Evolutionary conservation across 2,113 vertebrate genomes (phyloP), one percentile per base, ranked within the genome.

Genomic region (Sebastes schlegelii): DNA sequence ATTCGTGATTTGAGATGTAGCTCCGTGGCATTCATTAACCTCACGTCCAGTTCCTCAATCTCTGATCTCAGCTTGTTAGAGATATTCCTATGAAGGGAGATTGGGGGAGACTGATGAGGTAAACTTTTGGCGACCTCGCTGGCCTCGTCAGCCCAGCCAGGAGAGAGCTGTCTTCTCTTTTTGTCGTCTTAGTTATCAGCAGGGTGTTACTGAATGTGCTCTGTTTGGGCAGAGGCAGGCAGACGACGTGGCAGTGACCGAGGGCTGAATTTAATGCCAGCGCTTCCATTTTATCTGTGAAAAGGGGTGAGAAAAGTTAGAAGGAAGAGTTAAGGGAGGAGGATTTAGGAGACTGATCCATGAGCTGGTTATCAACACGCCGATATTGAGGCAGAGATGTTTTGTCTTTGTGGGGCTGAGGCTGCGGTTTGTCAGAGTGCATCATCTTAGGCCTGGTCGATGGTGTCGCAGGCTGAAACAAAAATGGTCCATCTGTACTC

Each of bases 151-250:
- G 26, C 51, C 51, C 12, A 2, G 10, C 17, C 51, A 54, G 51
- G 17, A 70, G 51, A n/a, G 6, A 55, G 68, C 51, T 43, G 68
- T 70, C 68, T 43, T 70, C 51, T 55, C 68, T 70, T 42, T 70
- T 70, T n/a, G 51, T 42, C 34, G 51, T 70, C 68, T 70, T 70
- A 5, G 51, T 55, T 70, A 70, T 55, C 68, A n/a, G 68, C 68
- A 13, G 12, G 5, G 68, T 55, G 68, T 70, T 55, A 55, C 68
- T 42, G 26, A 43, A 54, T 70, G 16, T 40, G 48, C n/a, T 26
- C 12, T 51, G 42, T 67, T 54, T 54, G 4, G 49, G 49, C n/a
- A 10, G 26, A 52, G 26, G 26, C 67, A 54, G 67, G 48, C 16
- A 69, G 49, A 69, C 5, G 21, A 26, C 8, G 21, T 49, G 45